Evolutionary conservation across 2,888 invertebrate species (phyloP).

Genomic region (Peribatodes rhomboidaria): DNA sequence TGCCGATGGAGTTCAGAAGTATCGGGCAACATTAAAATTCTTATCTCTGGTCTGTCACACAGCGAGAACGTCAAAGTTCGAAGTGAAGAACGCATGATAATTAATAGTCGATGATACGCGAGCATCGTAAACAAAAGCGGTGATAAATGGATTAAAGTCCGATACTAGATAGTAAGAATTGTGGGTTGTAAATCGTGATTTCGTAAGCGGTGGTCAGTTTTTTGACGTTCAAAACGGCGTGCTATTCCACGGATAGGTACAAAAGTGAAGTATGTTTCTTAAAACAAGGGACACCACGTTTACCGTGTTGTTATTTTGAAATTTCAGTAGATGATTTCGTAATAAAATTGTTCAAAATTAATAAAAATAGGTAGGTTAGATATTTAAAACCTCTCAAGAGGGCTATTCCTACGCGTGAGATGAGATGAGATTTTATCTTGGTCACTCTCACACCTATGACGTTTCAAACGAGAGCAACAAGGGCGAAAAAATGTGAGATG

Average conservation of each 20-base stretch:
- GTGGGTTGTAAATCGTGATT: slow-evolving; percentile 83
- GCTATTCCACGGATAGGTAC: slow-evolving; percentile 50
- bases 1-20: slow-evolving; percentile 66
- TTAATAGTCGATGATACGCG: slow-evolving; percentile 86
- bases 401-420: too few relatives aligned
- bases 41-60: slow-evolving; percentile 86
- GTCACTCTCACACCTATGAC: too few relatives aligned
- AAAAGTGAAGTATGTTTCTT: background rate
- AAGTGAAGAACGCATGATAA: slow-evolving; percentile 85
- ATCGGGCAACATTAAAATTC: slow-evolving; percentile 85
- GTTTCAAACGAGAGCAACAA: too few relatives aligned
- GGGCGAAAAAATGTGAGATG: too few relatives aligned
- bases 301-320: too few relatives aligned
- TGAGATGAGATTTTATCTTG: too few relatives aligned
- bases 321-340: too few relatives aligned
- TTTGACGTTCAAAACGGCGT: slow-evolving; percentile 53
- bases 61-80: slow-evolving; percentile 85
- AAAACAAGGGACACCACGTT: too few relatives aligned
- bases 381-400: too few relatives aligned
- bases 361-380: too few relatives aligned
- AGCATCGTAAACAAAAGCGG: slow-evolving; percentile 86
- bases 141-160: slow-evolving; percentile 85
- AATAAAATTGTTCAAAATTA: too few relatives aligned
- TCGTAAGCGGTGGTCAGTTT: slow-evolving; percentile 79
- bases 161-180: slow-evolving; percentile 82